Evolutionary conservation across 2,797 vertebrate genomes (phyloP).

Genomic region (Myioborus miniatus): DNA sequence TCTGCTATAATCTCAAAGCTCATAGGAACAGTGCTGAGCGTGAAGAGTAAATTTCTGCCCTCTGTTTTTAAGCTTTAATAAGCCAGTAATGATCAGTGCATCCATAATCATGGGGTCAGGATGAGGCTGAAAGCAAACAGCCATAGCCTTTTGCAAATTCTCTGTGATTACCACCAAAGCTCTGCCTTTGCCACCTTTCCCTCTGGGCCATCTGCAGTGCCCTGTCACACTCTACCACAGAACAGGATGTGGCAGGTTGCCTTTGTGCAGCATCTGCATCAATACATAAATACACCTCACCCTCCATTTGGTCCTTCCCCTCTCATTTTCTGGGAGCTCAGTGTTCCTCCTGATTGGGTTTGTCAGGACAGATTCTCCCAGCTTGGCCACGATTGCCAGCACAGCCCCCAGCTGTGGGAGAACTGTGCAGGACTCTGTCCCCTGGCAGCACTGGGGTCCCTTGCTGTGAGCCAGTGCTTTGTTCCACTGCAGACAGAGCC

Average conservation of each 20-base stretch:
- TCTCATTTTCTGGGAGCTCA: neutral
- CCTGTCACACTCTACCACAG: neutral
- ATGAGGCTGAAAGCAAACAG: slow-evolving; percentile 12
- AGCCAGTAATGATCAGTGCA: neutral
- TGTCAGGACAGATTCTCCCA: neutral
- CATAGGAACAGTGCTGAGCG: neutral
- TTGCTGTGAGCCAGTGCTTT: neutral
- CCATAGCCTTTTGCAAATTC: neutral
- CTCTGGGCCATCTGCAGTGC: neutral
- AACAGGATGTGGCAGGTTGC: neutral
- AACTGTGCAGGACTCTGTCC: neutral
- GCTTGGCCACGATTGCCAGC: neutral
- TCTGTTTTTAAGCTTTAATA: slow-evolving; percentile 4
- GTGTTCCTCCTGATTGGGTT: neutral
- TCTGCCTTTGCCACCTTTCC: neutral
- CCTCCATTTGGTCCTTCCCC: neutral
- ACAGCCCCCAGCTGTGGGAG: neutral
- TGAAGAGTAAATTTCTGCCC: neutral
- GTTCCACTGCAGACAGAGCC: neutral
- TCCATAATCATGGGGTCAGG: neutral
- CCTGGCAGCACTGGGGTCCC: neutral
- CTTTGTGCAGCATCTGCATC: neutral
- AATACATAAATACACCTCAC: neutral
- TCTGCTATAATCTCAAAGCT: neutral
- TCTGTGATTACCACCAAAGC: neutral